Conservation (phyloP, 2,888 invertebrate species). For the Leucophora obtusa region DNA sequence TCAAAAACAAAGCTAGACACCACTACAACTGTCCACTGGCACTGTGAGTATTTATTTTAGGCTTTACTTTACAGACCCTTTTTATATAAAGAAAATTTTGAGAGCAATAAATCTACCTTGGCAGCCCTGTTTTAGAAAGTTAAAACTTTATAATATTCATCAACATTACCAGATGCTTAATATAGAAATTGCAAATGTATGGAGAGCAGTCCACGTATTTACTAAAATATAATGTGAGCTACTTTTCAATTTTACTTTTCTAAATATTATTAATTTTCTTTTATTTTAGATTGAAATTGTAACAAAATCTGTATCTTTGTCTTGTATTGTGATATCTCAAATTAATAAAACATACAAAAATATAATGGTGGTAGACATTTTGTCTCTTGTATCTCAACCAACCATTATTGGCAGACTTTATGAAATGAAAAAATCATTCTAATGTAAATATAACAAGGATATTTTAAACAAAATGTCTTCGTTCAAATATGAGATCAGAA, state of each 20-base stretch:
- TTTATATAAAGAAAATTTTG: too few relatives aligned
- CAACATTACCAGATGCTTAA: too few relatives aligned
- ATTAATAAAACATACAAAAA: slow-evolving; percentile 48
- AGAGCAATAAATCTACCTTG: too few relatives aligned
- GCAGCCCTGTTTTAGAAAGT: too few relatives aligned
- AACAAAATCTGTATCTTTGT: slow-evolving; percentile 27
- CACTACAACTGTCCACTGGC: too few relatives aligned
- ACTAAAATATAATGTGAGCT: not conserved
- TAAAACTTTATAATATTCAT: too few relatives aligned
- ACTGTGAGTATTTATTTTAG: too few relatives aligned
- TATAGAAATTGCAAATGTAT: too few relatives aligned
- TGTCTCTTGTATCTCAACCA: slow-evolving; percentile 38
- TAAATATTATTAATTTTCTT: not conserved
- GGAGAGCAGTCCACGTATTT: too few relatives aligned
- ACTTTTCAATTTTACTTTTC: not conserved
- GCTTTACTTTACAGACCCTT: too few relatives aligned
- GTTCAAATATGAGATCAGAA: not conserved
- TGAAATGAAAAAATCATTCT: slow-evolving; percentile 28
- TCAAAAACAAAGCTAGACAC: too few relatives aligned
- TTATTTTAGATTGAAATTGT: not conserved
- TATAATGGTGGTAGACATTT: slow-evolving; percentile 47
- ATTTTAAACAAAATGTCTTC: slow-evolving; percentile 15
- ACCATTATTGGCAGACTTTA: slow-evolving; percentile 48
- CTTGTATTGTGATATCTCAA: slow-evolving; percentile 5
- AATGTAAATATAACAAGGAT: slow-evolving; percentile 23